phyloP scores from a whole-genome alignment of 53 echinoderm and acorn worm genomes.

The Paracentrotus lividus region DNA sequence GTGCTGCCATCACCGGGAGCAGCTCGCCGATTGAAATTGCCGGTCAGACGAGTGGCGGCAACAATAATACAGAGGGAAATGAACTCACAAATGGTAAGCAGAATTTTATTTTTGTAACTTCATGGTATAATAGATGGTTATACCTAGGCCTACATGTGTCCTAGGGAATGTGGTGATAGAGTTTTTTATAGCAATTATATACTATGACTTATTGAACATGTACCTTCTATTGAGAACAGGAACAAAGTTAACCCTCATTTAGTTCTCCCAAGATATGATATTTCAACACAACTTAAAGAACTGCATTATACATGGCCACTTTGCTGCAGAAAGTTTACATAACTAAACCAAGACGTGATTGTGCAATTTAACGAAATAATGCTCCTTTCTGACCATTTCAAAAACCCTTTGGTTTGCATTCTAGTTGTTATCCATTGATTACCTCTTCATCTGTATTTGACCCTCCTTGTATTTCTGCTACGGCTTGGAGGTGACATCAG shows the following conservation, averaged over 20 bases:
- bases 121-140: no score
- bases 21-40: constrained; percentile 63
- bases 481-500: no score
- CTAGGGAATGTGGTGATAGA: not conserved
- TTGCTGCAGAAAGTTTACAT: not conserved
- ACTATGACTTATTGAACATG: not conserved
- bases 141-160: no score
- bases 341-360: not conserved
- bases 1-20: constrained; percentile 85
- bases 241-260: no score
- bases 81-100: constrained; percentile 66
- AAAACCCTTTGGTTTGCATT: not conserved
- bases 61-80: constrained; percentile 48
- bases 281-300: not conserved
- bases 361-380: no score
- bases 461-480: not conserved
- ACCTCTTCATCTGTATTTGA: not conserved
- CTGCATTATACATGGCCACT: not conserved
- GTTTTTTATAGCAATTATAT: not conserved
- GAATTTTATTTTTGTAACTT: no score
- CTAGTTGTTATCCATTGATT: not conserved
- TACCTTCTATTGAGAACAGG: no score
- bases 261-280: no score
- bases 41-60: constrained; percentile 69
- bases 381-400: not conserved